Evolutionary conservation across 1,140 invertebrate genomes (phyloP), one percentile per base, ranked within the genome.

Genomic region (Listronotus bonariensis): DNA sequence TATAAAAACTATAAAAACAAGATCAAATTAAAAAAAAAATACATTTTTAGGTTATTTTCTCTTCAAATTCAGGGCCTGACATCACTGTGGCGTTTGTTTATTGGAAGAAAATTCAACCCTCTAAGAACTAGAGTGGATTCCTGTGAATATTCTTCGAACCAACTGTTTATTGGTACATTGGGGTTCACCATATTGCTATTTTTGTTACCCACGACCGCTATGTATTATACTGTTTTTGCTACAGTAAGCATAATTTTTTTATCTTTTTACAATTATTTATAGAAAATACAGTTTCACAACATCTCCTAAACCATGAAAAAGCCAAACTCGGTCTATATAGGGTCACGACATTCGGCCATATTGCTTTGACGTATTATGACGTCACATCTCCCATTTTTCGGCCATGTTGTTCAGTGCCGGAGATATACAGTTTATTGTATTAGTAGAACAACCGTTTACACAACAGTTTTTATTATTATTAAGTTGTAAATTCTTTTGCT

Each of bases 41-140:
- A 15, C n/a, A 48, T 70, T 86, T 83, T 56, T 78, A 95, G 93
- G 74, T 78, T 97, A 9, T 95, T 93, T 76, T 87, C 88, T 69
- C 82, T 96, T 42, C 92, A 96, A 81, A 77, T 93, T 31, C 86
- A 81, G 63, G 88, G 89, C 0, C 78, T 97, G 9, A 85, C 82
- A 52, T 89, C 93, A 3, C 80, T 97, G 11, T 90, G 92, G 79
- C 82, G 93, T 59, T 80, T 97, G 31, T 96, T 98, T 81, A 84
- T 95, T 54, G 95, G 95, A 0, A 88, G 92, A 72, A 97, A 97
- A 78, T 93, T 91, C 78, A 98, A 97, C 83, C 93, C 93, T 17
- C 75, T 97, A 9, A 83, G 93, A 73, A 82, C 87, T 49, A 82
- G 91, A 72, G 87, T 93, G 0, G 92, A 94, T 77, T 91, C 89